Conservation (phyloP, 2,888 invertebrate species). For the Pristionchus entomophagus region DNA sequence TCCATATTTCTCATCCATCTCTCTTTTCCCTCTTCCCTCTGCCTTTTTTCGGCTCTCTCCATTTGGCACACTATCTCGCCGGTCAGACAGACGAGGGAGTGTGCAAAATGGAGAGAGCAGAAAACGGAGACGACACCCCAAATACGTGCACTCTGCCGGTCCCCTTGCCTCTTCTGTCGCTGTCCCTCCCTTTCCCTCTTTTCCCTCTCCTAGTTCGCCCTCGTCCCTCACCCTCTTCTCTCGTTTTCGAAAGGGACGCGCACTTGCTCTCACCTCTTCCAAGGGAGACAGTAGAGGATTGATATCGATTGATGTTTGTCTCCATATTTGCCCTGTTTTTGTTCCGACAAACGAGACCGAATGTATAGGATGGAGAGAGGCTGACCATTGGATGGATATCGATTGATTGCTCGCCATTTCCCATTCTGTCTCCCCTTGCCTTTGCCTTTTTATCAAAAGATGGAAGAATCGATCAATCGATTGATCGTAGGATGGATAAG, state of each 20-base stretch:
- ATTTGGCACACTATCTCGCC: no score
- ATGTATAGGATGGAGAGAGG: background rate
- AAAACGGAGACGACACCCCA: no score
- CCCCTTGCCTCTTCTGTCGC: background rate
- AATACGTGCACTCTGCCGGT: background rate
- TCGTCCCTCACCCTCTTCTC: background rate
- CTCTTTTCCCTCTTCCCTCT: no score
- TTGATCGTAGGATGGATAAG: background rate
- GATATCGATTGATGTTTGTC: no score
- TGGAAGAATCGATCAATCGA: background rate
- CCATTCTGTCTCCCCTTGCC: background rate
- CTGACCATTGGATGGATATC: no score
- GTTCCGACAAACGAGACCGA: background rate
- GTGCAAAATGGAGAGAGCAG: no score
- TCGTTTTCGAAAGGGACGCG: background rate
- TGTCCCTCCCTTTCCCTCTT: background rate
- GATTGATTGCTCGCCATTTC: no score
- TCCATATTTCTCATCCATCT: no score
- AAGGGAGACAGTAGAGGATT: no score
- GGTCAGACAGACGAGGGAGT: no score
- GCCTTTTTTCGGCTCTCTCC: no score
- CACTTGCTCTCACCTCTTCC: no score
- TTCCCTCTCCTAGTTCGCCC: background rate
- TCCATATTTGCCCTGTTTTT: background rate
- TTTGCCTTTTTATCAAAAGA: background rate